These are phyloP conservation scores for Channa striata DNA, from an alignment of 2,797 vertebrate species.

Conservation along the genomic window DNA sequence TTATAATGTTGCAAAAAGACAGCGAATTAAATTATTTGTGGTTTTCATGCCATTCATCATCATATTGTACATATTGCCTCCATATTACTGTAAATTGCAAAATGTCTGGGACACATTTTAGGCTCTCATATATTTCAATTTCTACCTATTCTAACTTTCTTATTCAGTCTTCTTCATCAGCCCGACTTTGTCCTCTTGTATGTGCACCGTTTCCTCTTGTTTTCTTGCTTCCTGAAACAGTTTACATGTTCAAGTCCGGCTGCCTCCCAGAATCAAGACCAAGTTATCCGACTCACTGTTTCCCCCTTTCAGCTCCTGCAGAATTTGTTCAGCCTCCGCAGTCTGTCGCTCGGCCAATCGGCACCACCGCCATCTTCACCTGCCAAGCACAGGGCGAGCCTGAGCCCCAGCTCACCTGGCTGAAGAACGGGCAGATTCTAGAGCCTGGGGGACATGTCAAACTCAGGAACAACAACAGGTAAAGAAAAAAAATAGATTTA, in stretches of 20 bases:
- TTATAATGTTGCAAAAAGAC: conserved; percentile 44
- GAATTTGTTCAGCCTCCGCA: conserved; percentile 97
- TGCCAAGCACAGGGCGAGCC: conserved; percentile 96
- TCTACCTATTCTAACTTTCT: background rate
- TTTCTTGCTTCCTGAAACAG: background rate
- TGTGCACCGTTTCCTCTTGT: background rate
- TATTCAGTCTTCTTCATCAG: background rate
- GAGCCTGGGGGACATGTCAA: conserved; percentile 93
- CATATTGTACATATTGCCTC: background rate
- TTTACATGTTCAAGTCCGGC: background rate
- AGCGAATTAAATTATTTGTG: conserved; percentile 41
- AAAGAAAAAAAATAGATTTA: background rate
- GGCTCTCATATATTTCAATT: background rate
- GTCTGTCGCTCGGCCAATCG: conserved; percentile 94
- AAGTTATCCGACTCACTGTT: conserved; percentile 1
- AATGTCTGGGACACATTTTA: background rate
- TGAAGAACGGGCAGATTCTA: conserved; percentile 96
- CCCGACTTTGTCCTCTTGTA: background rate
- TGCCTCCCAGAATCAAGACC: background rate
- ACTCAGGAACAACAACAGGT: conserved; percentile 99
- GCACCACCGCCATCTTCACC: conserved; percentile 96
- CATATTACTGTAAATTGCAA: background rate
- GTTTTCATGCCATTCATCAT: conserved; percentile 25
- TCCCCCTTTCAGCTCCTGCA: conserved; percentile 88
- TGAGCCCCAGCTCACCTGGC: conserved; percentile 94